phyloP scores from a whole-genome alignment of 2,113 vertebrate species.

The Lepisosteus osseus region DNA sequence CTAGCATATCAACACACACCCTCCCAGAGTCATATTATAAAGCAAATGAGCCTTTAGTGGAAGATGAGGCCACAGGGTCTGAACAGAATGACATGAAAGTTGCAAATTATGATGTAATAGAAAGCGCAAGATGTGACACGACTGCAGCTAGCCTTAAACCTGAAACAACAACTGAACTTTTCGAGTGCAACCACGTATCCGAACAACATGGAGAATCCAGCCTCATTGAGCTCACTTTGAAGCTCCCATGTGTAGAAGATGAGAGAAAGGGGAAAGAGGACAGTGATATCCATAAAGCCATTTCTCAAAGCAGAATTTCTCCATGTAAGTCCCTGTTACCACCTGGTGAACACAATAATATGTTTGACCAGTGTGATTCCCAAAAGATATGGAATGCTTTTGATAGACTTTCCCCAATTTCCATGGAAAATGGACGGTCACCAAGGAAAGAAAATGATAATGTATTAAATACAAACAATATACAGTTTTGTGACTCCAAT shows the following conservation, averaged over 20 bases:
- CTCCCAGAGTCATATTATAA: conserved; percentile 29
- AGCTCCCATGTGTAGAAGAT: conserved; percentile 46
- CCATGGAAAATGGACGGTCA: conserved; percentile 31
- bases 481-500: conserved; percentile 27
- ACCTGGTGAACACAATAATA: conserved; percentile 23
- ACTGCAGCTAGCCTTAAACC: conserved; percentile 35
- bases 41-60: conserved; percentile 27
- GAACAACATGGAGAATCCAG: conserved; percentile 31
- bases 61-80: conserved; percentile 38
- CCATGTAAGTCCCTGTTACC: conserved; percentile 33
- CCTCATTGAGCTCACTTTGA: conserved; percentile 50
- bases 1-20: conserved; percentile 26
- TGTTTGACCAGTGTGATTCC: conserved; percentile 29
- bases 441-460: conserved; percentile 28
- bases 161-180: conserved; percentile 36
- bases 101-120: conserved; percentile 38
- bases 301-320: conserved; percentile 36
- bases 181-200: conserved; percentile 44
- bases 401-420: conserved; percentile 32
- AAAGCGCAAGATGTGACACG: conserved; percentile 20
- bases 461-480: conserved; percentile 25
- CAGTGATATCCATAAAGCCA: conserved; percentile 29
- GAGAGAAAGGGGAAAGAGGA: conserved; percentile 36
- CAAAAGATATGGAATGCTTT: conserved; percentile 32
- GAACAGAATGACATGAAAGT: conserved; percentile 51